These are phyloP conservation scores for Cephalopterus ornatus DNA, from an alignment of 2,113 vertebrate genomes.

Conservation along the genomic window DNA sequence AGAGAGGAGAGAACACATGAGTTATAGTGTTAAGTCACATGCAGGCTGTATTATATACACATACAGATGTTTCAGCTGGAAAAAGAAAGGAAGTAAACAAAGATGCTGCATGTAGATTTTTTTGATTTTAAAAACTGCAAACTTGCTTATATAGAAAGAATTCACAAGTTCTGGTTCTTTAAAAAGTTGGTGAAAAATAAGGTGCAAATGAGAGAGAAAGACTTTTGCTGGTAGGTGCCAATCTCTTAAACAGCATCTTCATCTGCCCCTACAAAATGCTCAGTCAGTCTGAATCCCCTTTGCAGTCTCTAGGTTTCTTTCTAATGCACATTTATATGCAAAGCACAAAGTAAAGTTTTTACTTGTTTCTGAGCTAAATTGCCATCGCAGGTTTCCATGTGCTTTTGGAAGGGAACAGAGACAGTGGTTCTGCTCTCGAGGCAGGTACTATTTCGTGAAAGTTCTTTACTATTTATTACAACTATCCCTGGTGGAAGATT, in stretches of 20 bases:
- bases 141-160: not conserved
- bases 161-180: not conserved
- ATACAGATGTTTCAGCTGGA: not conserved
- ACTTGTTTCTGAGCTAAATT: not conserved
- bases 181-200: not conserved
- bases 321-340: not conserved
- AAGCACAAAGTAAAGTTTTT: not conserved
- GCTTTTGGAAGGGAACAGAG: not conserved
- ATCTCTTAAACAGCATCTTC: not conserved
- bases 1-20: not conserved
- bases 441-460: not conserved
- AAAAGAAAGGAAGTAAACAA: accelerated
- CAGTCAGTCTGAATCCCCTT: not conserved
- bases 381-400: not conserved
- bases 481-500: not conserved
- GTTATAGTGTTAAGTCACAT: not conserved
- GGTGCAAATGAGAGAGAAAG: not conserved
- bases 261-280: not conserved
- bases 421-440: not conserved
- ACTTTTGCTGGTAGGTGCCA: not conserved
- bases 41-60: not conserved
- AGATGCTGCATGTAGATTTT: not conserved
- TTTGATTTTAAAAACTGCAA: accelerated
- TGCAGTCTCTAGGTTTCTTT: not conserved
- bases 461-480: conserved; percentile 24